A percentile compares a stretch with the other conserved stretches of the same genome.
phyloP scores from a whole-genome alignment of 2,888 invertebrate genomes.

The Spisula solida region DNA sequence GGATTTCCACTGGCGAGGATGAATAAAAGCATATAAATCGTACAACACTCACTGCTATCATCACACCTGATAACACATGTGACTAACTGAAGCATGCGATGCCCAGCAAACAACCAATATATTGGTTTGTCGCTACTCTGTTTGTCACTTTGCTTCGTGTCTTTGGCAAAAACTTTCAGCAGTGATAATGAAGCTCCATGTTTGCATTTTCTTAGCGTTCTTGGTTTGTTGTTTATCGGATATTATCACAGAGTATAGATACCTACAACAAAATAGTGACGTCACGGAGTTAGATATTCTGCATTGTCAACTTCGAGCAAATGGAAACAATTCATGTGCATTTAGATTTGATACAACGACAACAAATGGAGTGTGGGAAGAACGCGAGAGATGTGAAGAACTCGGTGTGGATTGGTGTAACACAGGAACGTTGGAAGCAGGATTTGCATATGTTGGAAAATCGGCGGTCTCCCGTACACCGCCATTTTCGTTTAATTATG shows the following conservation, averaged over 20 bases:
- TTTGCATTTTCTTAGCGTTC: background rate
- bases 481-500: background rate
- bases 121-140: too few species aligned
- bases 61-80: too few species aligned
- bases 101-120: too few species aligned
- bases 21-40: too few species aligned
- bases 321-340: background rate
- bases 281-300: background rate
- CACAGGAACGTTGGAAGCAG: background rate
- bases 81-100: too few species aligned
- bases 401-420: background rate
- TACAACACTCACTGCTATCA: too few species aligned
- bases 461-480: background rate
- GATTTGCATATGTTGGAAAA: background rate
- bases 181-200: background rate
- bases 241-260: background rate
- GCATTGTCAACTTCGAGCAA: background rate
- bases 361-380: background rate
- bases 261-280: background rate
- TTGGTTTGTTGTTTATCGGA: background rate
- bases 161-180: too few species aligned
- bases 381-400: background rate
- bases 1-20: too few species aligned
- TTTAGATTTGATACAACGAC: background rate
- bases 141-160: too few species aligned